Percentiles rank a stretch among this genome's conserved stretches.
These are phyloP conservation scores for Marisa cornuarietis DNA, from an alignment of 1,140 invertebrate species.

Conservation along the genomic window DNA sequence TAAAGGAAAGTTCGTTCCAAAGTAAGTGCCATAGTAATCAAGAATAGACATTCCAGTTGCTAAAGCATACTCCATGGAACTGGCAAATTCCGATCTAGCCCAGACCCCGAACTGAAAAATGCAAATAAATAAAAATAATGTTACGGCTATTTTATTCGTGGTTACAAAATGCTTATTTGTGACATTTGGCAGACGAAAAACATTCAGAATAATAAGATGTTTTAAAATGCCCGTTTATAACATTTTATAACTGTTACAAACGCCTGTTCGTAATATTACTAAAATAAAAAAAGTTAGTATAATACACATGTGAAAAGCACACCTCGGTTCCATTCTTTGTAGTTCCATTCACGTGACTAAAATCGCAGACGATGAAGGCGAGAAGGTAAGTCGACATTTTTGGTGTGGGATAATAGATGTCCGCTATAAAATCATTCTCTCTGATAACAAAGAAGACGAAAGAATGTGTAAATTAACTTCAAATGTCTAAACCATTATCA, in stretches of 20 bases:
- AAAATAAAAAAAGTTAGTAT: no score
- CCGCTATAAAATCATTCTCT: conserved; percentile 38
- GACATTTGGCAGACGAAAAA: not conserved
- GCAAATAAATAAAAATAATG: not conserved
- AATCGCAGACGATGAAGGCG: conserved; percentile 67
- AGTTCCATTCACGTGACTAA: conserved; percentile 58
- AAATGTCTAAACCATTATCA: no score
- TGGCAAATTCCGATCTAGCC: conserved; percentile 44
- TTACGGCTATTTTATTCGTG: no score
- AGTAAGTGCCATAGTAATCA: conserved; percentile 64
- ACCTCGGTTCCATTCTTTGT: conserved; percentile 28
- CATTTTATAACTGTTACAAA: not conserved
- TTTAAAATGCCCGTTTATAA: not conserved
- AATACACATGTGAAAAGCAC: conserved; percentile 69
- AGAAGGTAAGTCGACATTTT: conserved; percentile 69
- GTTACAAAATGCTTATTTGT: not conserved
- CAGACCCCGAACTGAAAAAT: conserved; percentile 52
- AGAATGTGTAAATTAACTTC: no score
- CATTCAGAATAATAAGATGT: no score
- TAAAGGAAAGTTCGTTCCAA: conserved; percentile 56
- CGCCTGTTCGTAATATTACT: no score
- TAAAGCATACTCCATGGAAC: conserved; percentile 53
- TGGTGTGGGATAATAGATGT: conserved; percentile 56
- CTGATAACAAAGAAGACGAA: conserved; percentile 32
- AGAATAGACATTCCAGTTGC: conserved; percentile 53